These are phyloP conservation scores for Cherax destructor DNA, from an alignment of 1,140 invertebrate genomes.

Conservation along the genomic window DNA sequence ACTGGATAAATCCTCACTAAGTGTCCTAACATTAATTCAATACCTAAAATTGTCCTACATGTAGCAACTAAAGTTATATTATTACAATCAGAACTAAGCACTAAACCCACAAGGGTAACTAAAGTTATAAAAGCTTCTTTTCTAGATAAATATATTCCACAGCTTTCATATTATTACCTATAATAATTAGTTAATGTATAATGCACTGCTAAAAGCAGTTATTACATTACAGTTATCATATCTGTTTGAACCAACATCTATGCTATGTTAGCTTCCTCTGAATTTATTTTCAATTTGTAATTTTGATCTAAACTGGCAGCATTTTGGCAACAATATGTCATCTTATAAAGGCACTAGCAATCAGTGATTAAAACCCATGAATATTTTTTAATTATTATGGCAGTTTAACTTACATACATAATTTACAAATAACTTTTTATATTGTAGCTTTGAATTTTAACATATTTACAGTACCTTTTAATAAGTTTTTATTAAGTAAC, in stretches of 20 bases:
- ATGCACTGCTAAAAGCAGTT: not conserved
- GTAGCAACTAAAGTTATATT: too few relatives aligned
- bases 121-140: not conserved
- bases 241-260: too few relatives aligned
- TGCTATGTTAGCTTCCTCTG: not conserved
- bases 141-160: not conserved
- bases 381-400: too few relatives aligned
- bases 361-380: not conserved
- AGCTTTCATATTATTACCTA: not conserved
- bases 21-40: not conserved
- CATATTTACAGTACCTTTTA: too few relatives aligned
- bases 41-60: not conserved
- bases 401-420: too few relatives aligned
- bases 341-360: not conserved
- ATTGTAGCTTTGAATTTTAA: too few relatives aligned
- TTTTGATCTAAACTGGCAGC: not conserved
- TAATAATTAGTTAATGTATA: too few relatives aligned
- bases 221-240: not conserved
- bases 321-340: not conserved
- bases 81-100: too few relatives aligned
- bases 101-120: too few relatives aligned
- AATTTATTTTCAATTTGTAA: not conserved
- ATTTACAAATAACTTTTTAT: too few relatives aligned
- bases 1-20: too few relatives aligned
- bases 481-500: too few relatives aligned